These are phyloP conservation scores for Tupaia tana DNA, from an alignment of 2,113 vertebrate species.

Conservation along the genomic window DNA sequence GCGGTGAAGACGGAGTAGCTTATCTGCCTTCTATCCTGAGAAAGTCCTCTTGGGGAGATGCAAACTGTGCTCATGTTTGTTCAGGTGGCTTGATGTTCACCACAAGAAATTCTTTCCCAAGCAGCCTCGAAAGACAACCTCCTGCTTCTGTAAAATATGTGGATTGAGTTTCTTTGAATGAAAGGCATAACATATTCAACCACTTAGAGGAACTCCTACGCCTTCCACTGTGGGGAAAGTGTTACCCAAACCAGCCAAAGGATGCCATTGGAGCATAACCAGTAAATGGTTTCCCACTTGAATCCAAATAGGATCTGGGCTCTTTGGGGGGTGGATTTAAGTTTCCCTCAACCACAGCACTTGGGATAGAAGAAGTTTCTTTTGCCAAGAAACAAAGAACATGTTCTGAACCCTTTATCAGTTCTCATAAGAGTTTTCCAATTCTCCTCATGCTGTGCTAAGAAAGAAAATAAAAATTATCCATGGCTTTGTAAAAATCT, in stretches of 20 bases:
- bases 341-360: conserved; percentile 46
- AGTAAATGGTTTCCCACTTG: conserved; percentile 62
- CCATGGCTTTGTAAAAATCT: conserved; percentile 27
- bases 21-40: conserved; percentile 36
- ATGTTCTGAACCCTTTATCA: conserved; percentile 63
- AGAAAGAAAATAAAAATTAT: conserved; percentile 73
- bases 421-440: conserved; percentile 67
- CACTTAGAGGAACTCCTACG: conserved; percentile 67
- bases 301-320: conserved; percentile 64
- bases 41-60: conserved; percentile 43
- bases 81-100: conserved; percentile 63
- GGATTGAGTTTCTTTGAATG: conserved; percentile 68
- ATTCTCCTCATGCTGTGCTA: conserved; percentile 42
- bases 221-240: conserved; percentile 40
- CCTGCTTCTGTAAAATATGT: conserved; percentile 54
- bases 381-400: conserved; percentile 72
- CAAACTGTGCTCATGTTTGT: conserved; percentile 63
- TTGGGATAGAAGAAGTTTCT: conserved; percentile 47
- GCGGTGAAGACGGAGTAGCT: conserved; percentile 51
- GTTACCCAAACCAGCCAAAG: conserved; percentile 49
- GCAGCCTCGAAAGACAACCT: conserved; percentile 60
- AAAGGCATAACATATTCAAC: conserved; percentile 48
- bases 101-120: conserved; percentile 63
- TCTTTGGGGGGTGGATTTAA: conserved; percentile 65
- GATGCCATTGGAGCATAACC: conserved; percentile 67